phyloP scores from a whole-genome alignment of 2,797 vertebrate genomes.

The Pseudocheirus occidentalis region DNA sequence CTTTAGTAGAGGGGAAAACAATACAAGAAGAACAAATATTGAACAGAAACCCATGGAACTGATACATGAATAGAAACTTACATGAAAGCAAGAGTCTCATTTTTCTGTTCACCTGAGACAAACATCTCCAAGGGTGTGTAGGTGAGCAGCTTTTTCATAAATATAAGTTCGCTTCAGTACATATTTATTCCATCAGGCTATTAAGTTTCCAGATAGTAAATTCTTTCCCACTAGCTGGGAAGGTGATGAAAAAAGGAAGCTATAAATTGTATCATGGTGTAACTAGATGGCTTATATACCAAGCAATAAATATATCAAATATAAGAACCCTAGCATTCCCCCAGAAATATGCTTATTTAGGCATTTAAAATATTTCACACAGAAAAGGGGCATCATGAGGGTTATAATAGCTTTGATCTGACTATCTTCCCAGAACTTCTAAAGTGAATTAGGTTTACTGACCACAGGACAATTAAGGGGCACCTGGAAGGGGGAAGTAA shows the following conservation, averaged over 20 bases:
- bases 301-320: not conserved
- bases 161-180: not conserved
- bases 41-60: not conserved
- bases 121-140: not conserved
- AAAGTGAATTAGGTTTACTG: not conserved
- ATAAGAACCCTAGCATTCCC: not conserved
- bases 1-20: not conserved
- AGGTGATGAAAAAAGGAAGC: not conserved
- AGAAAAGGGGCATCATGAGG: not conserved
- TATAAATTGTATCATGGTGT: too few species aligned
- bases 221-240: not conserved
- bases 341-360: not conserved
- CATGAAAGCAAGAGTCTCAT: not conserved
- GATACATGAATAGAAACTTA: not conserved
- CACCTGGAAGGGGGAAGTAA: accelerated
- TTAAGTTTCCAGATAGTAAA: accelerated
- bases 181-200: not conserved
- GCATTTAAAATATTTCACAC: not conserved
- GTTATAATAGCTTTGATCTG: not conserved
- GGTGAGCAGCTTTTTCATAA: not conserved
- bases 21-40: not conserved
- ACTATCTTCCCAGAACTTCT: accelerated
- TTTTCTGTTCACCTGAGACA: not conserved
- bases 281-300: not conserved
- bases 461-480: not conserved